phyloP scores from a whole-genome alignment of 2,888 invertebrate species.

The Lochmaea crataegi region DNA sequence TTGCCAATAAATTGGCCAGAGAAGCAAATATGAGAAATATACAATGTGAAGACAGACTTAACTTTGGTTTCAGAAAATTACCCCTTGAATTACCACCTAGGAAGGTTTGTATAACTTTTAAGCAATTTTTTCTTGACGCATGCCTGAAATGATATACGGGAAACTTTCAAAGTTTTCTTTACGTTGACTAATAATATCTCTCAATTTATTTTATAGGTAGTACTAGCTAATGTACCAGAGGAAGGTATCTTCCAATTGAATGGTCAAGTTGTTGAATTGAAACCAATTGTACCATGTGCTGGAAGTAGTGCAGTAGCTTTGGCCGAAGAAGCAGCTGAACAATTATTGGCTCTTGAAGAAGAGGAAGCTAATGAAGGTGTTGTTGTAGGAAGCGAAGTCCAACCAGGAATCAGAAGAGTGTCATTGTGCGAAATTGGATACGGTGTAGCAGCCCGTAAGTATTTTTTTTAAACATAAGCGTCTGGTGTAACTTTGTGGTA shows the following conservation, averaged over 20 bases:
- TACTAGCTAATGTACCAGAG: slow-evolving; percentile 64
- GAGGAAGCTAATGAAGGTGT: slow-evolving; percentile 47
- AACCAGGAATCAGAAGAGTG: slow-evolving; percentile 49
- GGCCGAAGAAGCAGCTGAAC: slow-evolving; percentile 59
- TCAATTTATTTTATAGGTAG: slow-evolving; percentile 13
- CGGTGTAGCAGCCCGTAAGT: slow-evolving; percentile 61
- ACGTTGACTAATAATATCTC: neutral
- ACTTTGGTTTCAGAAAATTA: slow-evolving; percentile 67
- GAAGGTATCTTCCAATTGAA: slow-evolving; percentile 67
- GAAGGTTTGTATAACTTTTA: slow-evolving; percentile 8
- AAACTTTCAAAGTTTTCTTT: neutral
- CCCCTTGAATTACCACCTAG: slow-evolving; percentile 63
- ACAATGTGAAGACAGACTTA: slow-evolving; percentile 65
- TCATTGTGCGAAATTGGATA: slow-evolving; percentile 66
- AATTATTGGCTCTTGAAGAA: slow-evolving; percentile 53
- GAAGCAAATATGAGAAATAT: slow-evolving; percentile 59
- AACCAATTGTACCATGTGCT: slow-evolving; percentile 45
- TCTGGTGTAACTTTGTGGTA: too few species aligned
- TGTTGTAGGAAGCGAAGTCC: neutral
- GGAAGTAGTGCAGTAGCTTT: slow-evolving; percentile 41
- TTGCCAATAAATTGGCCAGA: slow-evolving; percentile 64
- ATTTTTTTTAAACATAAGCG: neutral
- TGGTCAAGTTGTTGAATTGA: slow-evolving; percentile 67
- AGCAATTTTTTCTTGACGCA: too few species aligned
- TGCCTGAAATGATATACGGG: too few species aligned